Conservation (phyloP, 2,888 invertebrate genomes). For the Tryphoninae sp. region DNA sequence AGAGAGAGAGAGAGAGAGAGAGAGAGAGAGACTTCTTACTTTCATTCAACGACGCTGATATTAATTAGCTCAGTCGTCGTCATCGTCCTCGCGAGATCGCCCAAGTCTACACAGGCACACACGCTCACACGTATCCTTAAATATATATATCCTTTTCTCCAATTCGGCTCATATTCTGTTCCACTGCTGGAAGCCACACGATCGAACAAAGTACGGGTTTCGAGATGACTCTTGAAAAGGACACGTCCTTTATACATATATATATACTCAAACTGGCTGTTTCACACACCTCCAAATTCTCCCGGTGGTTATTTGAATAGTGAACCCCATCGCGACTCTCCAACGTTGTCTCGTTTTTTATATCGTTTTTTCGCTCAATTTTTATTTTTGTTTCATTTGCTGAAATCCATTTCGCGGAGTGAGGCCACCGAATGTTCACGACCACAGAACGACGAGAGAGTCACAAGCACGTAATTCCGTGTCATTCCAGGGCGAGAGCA, state of each 20-base stretch:
- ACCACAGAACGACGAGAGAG: slow-evolving; percentile 13
- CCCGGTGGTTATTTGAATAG: slow-evolving; percentile 66
- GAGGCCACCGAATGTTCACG: slow-evolving; percentile 26
- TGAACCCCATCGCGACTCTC: slow-evolving; percentile 37
- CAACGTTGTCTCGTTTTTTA: slow-evolving; percentile 12
- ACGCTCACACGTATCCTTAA: background rate
- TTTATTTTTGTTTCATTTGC: slow-evolving; percentile 41
- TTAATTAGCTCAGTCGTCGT: slow-evolving; percentile 58
- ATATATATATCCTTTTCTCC: slow-evolving; percentile 13
- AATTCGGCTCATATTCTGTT: slow-evolving; percentile 39
- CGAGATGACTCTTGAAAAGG: slow-evolving; percentile 50
- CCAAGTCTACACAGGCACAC: slow-evolving; percentile 3
- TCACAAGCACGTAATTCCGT: slow-evolving; percentile 61
- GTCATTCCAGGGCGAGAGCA: slow-evolving; percentile 58
- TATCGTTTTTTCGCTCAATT: slow-evolving; percentile 4
- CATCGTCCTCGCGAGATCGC: slow-evolving; percentile 24
- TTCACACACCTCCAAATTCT: slow-evolving; percentile 42
- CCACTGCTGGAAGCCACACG: slow-evolving; percentile 57
- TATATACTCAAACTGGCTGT: background rate
- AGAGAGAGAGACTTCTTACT: slow-evolving; percentile 27
- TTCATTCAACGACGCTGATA: slow-evolving; percentile 53
- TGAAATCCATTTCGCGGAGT: slow-evolving; percentile 57
- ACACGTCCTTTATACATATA: slow-evolving; percentile 24
- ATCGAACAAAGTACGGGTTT: slow-evolving; percentile 65
- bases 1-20: no score